These are phyloP conservation scores for Spea hammondii DNA, from an alignment of 2,797 vertebrate genomes.

Conservation along the genomic window DNA sequence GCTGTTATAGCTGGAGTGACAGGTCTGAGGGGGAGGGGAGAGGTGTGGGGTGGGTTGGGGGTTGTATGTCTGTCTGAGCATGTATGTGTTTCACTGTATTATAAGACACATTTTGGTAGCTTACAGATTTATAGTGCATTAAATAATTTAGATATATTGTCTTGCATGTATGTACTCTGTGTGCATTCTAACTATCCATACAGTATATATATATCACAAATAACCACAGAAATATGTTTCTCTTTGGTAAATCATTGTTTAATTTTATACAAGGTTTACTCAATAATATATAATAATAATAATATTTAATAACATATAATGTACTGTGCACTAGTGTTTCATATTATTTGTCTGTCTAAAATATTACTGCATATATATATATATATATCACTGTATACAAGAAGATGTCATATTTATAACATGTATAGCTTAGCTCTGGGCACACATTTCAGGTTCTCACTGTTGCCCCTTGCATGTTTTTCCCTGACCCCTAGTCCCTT, in stretches of 20 bases:
- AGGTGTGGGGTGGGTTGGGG: conserved; percentile 49
- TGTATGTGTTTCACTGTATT: conserved; percentile 23
- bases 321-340: too few relatives aligned
- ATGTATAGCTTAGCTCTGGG: background rate
- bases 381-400: too few relatives aligned
- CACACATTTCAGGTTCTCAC: background rate
- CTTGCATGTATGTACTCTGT: background rate
- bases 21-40: conserved; percentile 56
- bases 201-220: background rate
- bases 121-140: background rate
- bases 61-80: conserved; percentile 32
- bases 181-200: background rate
- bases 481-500: conserved; percentile 7
- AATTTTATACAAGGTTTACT: too few relatives aligned
- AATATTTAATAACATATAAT: too few relatives aligned
- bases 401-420: too few relatives aligned
- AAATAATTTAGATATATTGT: too few relatives aligned
- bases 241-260: too few relatives aligned
- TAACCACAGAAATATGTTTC: too few relatives aligned
- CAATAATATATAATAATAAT: too few relatives aligned
- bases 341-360: too few relatives aligned
- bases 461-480: background rate
- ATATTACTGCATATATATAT: too few relatives aligned
- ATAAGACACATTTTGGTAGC: background rate
- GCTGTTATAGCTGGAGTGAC: conserved; percentile 53